Percentiles rank a stretch among this genome's conserved stretches.
Conservation (phyloP, 2,888 invertebrate species). For the Zelleria hepariella region DNA sequence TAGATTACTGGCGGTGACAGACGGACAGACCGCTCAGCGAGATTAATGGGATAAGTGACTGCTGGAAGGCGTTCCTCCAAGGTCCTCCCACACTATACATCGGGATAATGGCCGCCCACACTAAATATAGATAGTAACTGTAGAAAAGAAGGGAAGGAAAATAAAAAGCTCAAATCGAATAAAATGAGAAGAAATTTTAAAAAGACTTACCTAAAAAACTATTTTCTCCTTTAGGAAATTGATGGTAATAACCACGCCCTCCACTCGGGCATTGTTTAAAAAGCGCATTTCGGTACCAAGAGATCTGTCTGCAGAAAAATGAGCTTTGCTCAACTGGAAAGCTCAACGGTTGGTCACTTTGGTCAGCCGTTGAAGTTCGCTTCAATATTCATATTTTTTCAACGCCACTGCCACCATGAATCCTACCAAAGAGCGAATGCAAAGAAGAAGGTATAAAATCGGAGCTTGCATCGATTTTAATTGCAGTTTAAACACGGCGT, state of each 20-base stretch:
- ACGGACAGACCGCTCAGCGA: conserved; percentile 52
- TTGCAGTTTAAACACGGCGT: conserved; percentile 51
- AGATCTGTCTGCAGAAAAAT: no score
- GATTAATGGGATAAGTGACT: conserved; percentile 69
- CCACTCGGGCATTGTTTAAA: no score
- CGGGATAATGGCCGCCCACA: neutral
- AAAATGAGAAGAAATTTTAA: neutral
- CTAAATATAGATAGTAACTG: neutral
- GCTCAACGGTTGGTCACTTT: no score
- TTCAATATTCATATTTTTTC: no score
- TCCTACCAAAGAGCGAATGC: neutral
- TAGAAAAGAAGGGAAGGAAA: neutral
- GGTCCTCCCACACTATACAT: conserved; percentile 21
- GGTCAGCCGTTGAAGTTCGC: no score
- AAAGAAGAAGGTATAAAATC: conserved; percentile 30
- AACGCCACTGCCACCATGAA: neutral
- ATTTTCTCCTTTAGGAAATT: neutral
- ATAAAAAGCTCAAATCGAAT: no score
- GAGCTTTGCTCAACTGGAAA: no score
- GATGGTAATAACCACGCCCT: neutral
- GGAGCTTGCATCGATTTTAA: conserved; percentile 47
- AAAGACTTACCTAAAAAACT: neutral
- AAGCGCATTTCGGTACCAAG: no score
- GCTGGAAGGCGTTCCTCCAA: conserved; percentile 49
- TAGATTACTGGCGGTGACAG: conserved; percentile 68